phyloP scores from a whole-genome alignment of 1,140 invertebrate genomes.

The Acromyrmex echinatior region DNA sequence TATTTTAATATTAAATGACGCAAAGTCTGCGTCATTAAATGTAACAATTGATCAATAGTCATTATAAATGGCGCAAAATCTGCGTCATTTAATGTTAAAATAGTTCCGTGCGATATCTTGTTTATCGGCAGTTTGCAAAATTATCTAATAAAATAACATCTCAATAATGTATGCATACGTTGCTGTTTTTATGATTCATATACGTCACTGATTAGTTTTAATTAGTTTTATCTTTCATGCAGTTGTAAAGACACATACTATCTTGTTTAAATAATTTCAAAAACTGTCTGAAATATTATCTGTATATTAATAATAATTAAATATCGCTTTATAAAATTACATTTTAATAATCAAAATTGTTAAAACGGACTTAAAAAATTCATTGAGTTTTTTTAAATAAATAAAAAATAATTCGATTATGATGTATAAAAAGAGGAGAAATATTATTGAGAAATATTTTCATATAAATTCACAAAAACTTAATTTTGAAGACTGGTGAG shows the following conservation, averaged over 20 bases:
- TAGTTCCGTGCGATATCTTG: too few relatives aligned
- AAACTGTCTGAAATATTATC: background rate
- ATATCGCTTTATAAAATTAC: slow-evolving; percentile 1
- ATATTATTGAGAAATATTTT: background rate
- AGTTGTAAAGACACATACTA: background rate
- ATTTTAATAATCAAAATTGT: slow-evolving; percentile 14
- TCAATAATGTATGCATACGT: background rate
- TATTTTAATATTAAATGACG: too few relatives aligned
- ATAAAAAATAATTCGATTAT: background rate
- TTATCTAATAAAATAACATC: too few relatives aligned
- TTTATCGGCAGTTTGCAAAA: too few relatives aligned
- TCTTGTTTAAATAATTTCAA: slow-evolving; percentile 19
- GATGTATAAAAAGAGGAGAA: background rate
- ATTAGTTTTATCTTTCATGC: background rate
- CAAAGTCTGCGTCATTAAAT: too few relatives aligned
- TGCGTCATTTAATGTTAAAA: too few relatives aligned
- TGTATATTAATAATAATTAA: slow-evolving; percentile 23
- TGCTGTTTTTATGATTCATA: background rate
- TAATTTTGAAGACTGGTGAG: background rate
- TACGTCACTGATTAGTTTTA: slow-evolving; percentile 1
- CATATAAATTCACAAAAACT: background rate
- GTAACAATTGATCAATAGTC: too few relatives aligned
- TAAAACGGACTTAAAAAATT: slow-evolving; percentile 1
- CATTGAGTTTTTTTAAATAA: background rate
- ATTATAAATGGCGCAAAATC: too few relatives aligned